Percentiles rank a stretch among this genome's conserved stretches.
Conservation (phyloP, 1,140 invertebrate genomes). For the Archivesica marissinica region DNA sequence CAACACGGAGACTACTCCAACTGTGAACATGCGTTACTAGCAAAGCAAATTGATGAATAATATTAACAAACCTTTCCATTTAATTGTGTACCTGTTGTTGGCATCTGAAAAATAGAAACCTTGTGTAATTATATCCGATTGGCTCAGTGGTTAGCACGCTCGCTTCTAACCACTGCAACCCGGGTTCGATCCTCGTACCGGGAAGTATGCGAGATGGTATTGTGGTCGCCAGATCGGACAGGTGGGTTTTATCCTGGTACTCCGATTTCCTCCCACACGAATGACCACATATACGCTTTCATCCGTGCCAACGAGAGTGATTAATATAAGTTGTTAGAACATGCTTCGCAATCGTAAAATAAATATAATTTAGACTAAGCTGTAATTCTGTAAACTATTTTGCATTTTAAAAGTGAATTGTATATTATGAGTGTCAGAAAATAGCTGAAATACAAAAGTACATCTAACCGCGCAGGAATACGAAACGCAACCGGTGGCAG, state of each 20-base stretch:
- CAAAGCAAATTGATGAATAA: too few species aligned
- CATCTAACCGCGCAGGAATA: too few species aligned
- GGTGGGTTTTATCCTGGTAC: not conserved
- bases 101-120: slow-evolving; percentile 61
- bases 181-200: not conserved
- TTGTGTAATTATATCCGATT: not conserved
- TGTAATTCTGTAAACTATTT: too few species aligned
- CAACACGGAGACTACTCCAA: not conserved
- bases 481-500: too few species aligned
- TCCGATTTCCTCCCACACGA: not conserved
- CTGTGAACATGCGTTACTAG: not conserved
- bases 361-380: too few species aligned
- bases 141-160: not conserved
- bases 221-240: not conserved
- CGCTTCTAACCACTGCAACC: too few species aligned
- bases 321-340: too few species aligned
- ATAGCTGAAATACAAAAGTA: too few species aligned
- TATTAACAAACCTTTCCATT: slow-evolving; percentile 69
- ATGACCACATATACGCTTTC: not conserved
- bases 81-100: slow-evolving; percentile 34
- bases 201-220: not conserved
- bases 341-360: too few species aligned
- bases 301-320: too few species aligned
- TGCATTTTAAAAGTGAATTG: too few species aligned
- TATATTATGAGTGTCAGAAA: too few species aligned